Conservation (phyloP, 1,140 invertebrate genomes). For the Drosophila tani region DNA sequence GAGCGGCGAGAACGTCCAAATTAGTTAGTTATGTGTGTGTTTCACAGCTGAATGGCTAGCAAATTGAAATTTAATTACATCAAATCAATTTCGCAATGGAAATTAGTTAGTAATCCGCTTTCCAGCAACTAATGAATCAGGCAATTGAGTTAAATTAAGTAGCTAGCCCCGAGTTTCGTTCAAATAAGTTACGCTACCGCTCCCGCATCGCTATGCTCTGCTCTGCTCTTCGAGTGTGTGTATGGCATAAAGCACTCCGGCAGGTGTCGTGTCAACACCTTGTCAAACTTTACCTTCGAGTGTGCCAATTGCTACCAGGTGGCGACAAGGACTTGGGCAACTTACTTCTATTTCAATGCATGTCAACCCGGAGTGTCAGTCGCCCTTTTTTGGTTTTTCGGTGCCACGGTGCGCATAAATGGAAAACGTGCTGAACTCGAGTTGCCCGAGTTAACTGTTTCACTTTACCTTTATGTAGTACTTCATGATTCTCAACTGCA, state of each 20-base stretch:
- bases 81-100: slow-evolving; percentile 40
- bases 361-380: slow-evolving; percentile 65
- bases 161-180: slow-evolving; percentile 7
- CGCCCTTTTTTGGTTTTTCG: slow-evolving; percentile 45
- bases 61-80: slow-evolving; percentile 66
- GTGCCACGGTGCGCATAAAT: slow-evolving; percentile 61
- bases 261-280: slow-evolving; percentile 67
- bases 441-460: slow-evolving; percentile 48
- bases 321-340: slow-evolving; percentile 47
- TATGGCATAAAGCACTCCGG: background rate
- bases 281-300: slow-evolving; percentile 62
- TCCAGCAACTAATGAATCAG: slow-evolving; percentile 35
- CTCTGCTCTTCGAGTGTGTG: too few species aligned
- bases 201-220: too few species aligned
- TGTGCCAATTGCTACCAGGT: slow-evolving; percentile 58
- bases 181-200: too few species aligned
- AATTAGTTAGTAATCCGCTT: slow-evolving; percentile 34
- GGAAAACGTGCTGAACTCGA: slow-evolving; percentile 68
- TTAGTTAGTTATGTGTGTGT: slow-evolving; percentile 44
- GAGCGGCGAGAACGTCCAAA: slow-evolving; percentile 18
- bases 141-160: slow-evolving; percentile 42
- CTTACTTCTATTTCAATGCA: slow-evolving; percentile 64
- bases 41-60: slow-evolving; percentile 45
- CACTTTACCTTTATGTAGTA: slow-evolving; percentile 44
- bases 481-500: background rate